Conservation (phyloP, 2,888 invertebrate genomes). For the Eupithecia insigniata region DNA sequence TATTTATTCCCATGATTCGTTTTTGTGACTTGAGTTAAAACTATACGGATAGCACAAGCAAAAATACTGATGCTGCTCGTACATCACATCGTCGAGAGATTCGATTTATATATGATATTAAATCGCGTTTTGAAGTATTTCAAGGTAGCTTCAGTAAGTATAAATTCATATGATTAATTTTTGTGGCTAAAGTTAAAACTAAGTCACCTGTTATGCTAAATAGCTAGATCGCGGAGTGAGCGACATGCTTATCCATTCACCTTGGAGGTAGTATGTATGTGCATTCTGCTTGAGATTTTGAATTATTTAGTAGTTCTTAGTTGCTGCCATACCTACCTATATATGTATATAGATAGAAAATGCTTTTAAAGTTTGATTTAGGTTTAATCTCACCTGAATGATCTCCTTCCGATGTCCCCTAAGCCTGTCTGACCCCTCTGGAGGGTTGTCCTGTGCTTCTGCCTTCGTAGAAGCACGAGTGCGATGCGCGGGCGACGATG, state of each 20-base stretch:
- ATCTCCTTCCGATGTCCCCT: slow-evolving; percentile 68
- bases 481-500: slow-evolving; percentile 61
- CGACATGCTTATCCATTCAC: slow-evolving; percentile 8
- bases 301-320: neutral
- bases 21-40: neutral
- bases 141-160: too few species aligned
- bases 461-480: slow-evolving; percentile 64
- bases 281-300: neutral
- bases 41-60: too few species aligned
- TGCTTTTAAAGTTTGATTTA: too few species aligned
- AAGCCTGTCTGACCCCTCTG: slow-evolving; percentile 70
- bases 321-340: too few species aligned
- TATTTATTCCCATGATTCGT: neutral
- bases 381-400: slow-evolving; percentile 62
- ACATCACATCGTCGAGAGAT: neutral
- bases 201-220: slow-evolving; percentile 19
- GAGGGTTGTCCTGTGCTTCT: slow-evolving; percentile 86
- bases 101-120: neutral
- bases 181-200: neutral
- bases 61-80: too few species aligned
- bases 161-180: neutral
- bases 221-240: neutral
- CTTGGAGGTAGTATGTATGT: neutral
- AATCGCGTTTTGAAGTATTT: neutral
- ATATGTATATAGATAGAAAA: too few species aligned